A percentile compares a stretch with the other conserved stretches of the same genome.
Conservation (phyloP, 2,888 invertebrate genomes). For the Nemapogon koenigi region DNA sequence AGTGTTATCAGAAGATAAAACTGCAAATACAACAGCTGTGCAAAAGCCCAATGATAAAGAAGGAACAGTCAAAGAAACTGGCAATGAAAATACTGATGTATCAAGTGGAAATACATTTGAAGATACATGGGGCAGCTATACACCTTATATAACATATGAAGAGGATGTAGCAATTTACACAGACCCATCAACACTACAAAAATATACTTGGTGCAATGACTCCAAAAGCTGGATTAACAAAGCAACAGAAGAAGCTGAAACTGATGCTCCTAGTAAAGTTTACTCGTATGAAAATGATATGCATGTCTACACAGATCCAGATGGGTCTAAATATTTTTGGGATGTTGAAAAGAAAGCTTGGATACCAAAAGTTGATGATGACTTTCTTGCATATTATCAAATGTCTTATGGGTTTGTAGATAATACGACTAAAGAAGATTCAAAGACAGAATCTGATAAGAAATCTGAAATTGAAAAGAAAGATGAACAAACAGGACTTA, state of each 20-base stretch:
- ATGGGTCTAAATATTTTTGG: conserved; percentile 93
- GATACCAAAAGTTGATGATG: conserved; percentile 97
- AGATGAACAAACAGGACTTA: conserved; percentile 33
- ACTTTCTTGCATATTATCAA: conserved; percentile 95
- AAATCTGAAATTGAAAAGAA: conserved; percentile 41
- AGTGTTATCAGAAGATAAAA: conserved; percentile 3
- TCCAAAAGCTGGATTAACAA: conserved; percentile 58
- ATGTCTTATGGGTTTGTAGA: conserved; percentile 91
- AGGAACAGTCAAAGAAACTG: neutral
- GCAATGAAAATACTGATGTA: conserved; percentile 7
- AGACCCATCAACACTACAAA: conserved; percentile 72
- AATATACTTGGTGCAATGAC: conserved; percentile 69
- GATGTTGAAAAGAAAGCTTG: conserved; percentile 90
- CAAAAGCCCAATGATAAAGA: neutral
- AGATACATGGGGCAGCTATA: conserved; percentile 44
- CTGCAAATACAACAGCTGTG: conserved; percentile 4
- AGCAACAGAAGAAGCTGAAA: conserved; percentile 29
- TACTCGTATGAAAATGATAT: conserved; percentile 81
- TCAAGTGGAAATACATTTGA: neutral
- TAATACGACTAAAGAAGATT: conserved; percentile 41
- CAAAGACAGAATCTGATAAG: conserved; percentile 22
- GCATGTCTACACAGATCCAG: conserved; percentile 81
- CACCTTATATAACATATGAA: conserved; percentile 72
- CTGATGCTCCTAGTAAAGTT: conserved; percentile 34
- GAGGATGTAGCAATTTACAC: conserved; percentile 76